Evolutionary conservation across 2,113 vertebrate genomes (phyloP).

Genomic region (Cyrtonyx montezumae): DNA sequence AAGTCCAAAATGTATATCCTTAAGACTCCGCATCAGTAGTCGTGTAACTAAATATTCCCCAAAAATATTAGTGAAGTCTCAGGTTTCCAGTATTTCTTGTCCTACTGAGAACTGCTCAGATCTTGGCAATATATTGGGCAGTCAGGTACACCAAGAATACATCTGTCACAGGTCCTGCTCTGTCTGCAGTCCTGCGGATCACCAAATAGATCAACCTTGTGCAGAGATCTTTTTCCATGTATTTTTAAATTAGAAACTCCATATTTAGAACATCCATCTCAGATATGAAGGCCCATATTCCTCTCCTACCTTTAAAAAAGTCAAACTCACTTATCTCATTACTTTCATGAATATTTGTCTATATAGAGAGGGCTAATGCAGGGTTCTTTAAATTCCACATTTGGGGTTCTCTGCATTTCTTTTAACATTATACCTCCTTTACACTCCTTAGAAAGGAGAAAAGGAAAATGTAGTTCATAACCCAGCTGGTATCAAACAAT

Average conservation of each 20-base stretch:
- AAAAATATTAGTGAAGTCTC: background rate
- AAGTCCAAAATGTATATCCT: background rate
- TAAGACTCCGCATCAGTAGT: background rate
- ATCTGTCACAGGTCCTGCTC: background rate
- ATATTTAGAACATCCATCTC: background rate
- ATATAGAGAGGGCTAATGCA: fast-evolving
- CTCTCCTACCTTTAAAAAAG: background rate
- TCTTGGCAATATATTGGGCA: background rate
- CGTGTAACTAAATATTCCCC: background rate
- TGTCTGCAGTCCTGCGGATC: background rate
- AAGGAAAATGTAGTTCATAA: background rate
- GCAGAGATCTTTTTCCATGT: background rate
- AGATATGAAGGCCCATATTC: fast-evolving
- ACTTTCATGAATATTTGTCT: background rate
- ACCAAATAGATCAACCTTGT: fast-evolving
- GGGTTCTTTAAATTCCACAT: background rate
- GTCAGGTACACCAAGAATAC: background rate
- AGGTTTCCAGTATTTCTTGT: background rate
- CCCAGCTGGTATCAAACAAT: background rate
- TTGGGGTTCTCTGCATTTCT: background rate
- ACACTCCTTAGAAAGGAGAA: background rate
- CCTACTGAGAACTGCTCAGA: background rate
- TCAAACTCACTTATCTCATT: background rate
- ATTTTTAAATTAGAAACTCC: background rate
- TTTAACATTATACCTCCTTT: background rate